Conservation (phyloP, 2,888 invertebrate species). For the Chymomyza fuscimana region DNA sequence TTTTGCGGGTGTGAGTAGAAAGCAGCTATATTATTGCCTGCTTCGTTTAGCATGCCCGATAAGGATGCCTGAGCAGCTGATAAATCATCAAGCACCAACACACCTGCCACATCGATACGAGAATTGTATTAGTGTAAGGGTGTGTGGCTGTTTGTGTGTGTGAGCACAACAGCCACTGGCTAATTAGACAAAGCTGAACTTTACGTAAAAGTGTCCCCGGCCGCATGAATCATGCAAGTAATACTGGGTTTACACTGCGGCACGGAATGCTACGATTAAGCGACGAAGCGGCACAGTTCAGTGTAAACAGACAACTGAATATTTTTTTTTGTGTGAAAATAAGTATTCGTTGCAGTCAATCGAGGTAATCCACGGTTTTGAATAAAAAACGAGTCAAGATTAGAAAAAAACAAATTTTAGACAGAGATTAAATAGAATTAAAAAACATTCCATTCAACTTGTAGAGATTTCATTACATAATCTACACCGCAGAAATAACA, state of each 20-base stretch:
- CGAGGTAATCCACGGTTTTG: too few relatives aligned
- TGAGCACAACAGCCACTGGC: not conserved
- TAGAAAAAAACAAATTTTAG: too few relatives aligned
- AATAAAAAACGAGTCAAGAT: too few relatives aligned
- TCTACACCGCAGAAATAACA: too few relatives aligned
- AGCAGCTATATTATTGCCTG: not conserved
- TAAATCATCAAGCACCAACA: constrained; percentile 27
- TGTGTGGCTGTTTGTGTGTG: not conserved
- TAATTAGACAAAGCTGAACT: not conserved
- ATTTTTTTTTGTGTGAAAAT: too few relatives aligned
- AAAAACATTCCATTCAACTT: too few relatives aligned
- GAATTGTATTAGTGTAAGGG: not conserved
- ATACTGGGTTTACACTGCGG: not conserved
- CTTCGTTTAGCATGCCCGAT: not conserved
- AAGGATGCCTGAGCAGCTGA: constrained; percentile 34
- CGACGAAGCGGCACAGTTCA: too few relatives aligned
- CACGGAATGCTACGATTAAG: too few relatives aligned
- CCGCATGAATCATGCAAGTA: constrained; percentile 20
- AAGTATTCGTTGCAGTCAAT: too few relatives aligned
- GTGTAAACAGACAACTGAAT: constrained; percentile 8
- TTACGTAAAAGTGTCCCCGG: constrained; percentile 4
- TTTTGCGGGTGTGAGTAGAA: not conserved
- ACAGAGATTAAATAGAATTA: too few relatives aligned
- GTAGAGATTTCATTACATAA: too few relatives aligned
- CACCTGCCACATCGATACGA: not conserved